Conservation (phyloP, 2,888 invertebrate species). For the Conchocele bisecta region DNA sequence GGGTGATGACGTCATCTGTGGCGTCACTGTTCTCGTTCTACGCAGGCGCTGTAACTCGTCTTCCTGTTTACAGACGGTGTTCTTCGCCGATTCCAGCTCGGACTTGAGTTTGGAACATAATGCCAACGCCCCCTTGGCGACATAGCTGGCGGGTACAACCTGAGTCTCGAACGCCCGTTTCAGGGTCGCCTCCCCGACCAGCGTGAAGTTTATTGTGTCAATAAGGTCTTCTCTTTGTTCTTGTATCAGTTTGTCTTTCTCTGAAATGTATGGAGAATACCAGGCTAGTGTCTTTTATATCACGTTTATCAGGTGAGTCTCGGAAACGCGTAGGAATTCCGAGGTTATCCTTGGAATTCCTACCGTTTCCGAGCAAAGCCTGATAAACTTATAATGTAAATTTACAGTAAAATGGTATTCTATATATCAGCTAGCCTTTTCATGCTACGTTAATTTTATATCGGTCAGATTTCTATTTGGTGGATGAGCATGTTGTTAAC, state of each 20-base stretch:
- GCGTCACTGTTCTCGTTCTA: conserved; percentile 47
- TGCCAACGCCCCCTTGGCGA: conserved; percentile 77
- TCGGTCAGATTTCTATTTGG: too few relatives aligned
- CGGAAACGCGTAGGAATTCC: too few relatives aligned
- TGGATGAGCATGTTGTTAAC: too few relatives aligned
- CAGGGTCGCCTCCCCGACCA: conserved; percentile 75
- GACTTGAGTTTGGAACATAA: conserved; percentile 74
- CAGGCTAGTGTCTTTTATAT: too few relatives aligned
- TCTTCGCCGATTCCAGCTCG: conserved; percentile 75
- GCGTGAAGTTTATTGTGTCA: conserved; percentile 75
- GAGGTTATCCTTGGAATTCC: too few relatives aligned
- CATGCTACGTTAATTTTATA: too few relatives aligned
- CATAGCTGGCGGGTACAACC: conserved; percentile 72
- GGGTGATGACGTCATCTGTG: conserved; percentile 53
- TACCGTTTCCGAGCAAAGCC: too few relatives aligned
- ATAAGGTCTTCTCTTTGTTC: conserved; percentile 73
- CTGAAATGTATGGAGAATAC: too few relatives aligned
- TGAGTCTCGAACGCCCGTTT: conserved; percentile 75
- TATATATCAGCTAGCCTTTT: too few relatives aligned
- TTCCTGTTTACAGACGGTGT: conserved; percentile 73
- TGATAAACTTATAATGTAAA: too few relatives aligned
- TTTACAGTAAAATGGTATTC: too few relatives aligned
- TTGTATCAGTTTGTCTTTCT: conserved; percentile 67
- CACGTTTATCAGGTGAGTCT: too few relatives aligned
- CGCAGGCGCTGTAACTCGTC: conserved; percentile 69